Evolutionary conservation across 2,888 invertebrate genomes (phyloP), one percentile per base, ranked within the genome.

Genomic region (Drosophila multiciliata): DNA sequence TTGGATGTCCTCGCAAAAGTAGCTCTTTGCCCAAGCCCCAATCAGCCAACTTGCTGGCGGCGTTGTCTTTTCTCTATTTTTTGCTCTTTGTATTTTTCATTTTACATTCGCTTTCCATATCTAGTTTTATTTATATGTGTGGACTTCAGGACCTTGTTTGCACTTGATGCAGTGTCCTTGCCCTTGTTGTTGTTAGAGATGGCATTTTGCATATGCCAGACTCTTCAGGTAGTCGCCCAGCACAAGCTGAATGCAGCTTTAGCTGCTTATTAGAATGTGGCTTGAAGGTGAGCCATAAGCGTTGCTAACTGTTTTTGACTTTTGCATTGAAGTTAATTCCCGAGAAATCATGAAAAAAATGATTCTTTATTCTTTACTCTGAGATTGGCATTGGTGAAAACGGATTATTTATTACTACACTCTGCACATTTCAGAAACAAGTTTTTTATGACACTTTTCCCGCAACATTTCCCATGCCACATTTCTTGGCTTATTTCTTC

Each of bases 151-250:
- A 78, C 72, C 82, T 86, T 86, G 85, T 73, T 78, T 84, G 81
- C 70, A 79, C 77, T 79, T 68, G 62, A 49, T 73, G 72, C 73
- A 74, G 67, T 80, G 84, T 66, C 87, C 86, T 86, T 86, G 83
- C 73, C 85, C 78, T 80, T 84, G 71, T 77, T 83, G 81, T 73
- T 72, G 78, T 75, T 33, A 69, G 71, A 79, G 74, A 52, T 81
- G 78, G 78, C 69, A 82, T 82, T 83, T 79, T 73, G 83, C 86
- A 82, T 84, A 83, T 78, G 86, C 66, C 80, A 75, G 83, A 75
- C 67, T 78, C 85, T 75, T 67, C 68, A 85, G 71, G 55, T 57
- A 57, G 65, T 32, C 54, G 40, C 40, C 6, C 57, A 59, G 61
- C 53, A 38, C 45, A 66, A 67, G 45, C 54, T 72, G 69, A 71